Evolutionary conservation across 1,140 invertebrate species (phyloP), one percentile per base, ranked within the genome.

Genomic region (Trichomalopsis sarcophagae): DNA sequence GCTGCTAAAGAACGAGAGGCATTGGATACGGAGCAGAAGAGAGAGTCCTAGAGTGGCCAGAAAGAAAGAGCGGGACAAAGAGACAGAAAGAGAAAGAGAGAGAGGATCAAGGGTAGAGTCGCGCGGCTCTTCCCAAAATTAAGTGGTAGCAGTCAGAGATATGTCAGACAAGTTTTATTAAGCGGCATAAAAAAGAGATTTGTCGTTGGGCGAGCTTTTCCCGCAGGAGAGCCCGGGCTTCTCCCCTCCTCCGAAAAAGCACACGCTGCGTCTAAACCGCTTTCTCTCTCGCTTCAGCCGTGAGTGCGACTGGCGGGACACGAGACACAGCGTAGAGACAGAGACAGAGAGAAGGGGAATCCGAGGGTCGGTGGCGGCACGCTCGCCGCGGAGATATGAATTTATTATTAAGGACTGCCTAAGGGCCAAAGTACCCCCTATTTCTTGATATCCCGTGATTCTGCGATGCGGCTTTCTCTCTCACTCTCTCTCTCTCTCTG

Each of bases 121-220:
- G 71, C 27, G 21, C 13, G 73, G 50, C 83, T 87, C 86, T 86
- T 66, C 84, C 84, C 87, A 87, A 92, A 93, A 93, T 93, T 93
- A 93, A 93, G 92, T 93, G 91, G 91, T 92, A 91, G 90, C 89
- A 93, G 92, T 92, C 91, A 89, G 89, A 92, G 91, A 93, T 93
- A 93, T 92, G 92, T 93, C 92, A 91, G 91, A 87, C 90, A 87
- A 91, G 91, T 93, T 93, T 93, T 93, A 93, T 93, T 93, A 93
- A 92, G 89, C 90, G 90, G 89, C 88, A 91, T 92, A 92, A 93
- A 93, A 93, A 93, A 90, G 90, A 93, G 91, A 93, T 93, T 93
- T 93, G 92, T 93, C 90, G 89, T 91, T 89, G 82, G 87, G 81
- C 76, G 83, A 88, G 82, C 75, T 81, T 44, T 66, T 78, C 23